Evolutionary conservation across 2,797 vertebrate genomes (phyloP).

Genomic region (Semaprochilodus insignis): DNA sequence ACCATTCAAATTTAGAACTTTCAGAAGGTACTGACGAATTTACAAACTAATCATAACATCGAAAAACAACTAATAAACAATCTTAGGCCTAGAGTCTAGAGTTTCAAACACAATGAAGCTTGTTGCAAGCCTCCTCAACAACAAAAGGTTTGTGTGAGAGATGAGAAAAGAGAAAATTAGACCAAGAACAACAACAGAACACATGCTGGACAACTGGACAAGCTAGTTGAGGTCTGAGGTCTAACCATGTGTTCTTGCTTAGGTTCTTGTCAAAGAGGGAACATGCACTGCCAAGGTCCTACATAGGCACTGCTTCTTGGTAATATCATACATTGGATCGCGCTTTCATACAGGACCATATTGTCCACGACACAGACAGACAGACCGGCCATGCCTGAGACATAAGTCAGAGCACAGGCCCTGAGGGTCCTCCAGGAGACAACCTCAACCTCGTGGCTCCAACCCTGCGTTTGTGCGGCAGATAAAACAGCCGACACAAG

Average conservation of each 20-base stretch:
- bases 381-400: constrained; percentile 26
- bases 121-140: background rate
- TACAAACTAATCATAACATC: no score
- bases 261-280: constrained; percentile 7
- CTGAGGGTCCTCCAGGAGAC: constrained; percentile 65
- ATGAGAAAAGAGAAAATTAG: background rate
- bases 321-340: background rate
- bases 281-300: background rate
- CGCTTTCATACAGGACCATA: background rate
- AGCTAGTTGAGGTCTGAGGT: background rate
- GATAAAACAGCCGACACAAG: constrained; percentile 61
- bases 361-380: constrained; percentile 35
- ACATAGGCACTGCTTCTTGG: background rate
- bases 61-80: background rate
- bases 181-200: background rate
- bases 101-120: background rate
- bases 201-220: background rate
- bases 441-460: constrained; percentile 51
- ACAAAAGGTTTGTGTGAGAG: constrained; percentile 3
- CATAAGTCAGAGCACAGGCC: constrained; percentile 39
- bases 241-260: constrained; percentile 6
- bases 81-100: background rate
- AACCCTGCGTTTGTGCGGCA: constrained; percentile 66
- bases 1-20: background rate
- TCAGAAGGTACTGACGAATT: no score